Evolutionary conservation across 2,888 invertebrate species (phyloP).

Genomic region (Camponotus fellah): DNA sequence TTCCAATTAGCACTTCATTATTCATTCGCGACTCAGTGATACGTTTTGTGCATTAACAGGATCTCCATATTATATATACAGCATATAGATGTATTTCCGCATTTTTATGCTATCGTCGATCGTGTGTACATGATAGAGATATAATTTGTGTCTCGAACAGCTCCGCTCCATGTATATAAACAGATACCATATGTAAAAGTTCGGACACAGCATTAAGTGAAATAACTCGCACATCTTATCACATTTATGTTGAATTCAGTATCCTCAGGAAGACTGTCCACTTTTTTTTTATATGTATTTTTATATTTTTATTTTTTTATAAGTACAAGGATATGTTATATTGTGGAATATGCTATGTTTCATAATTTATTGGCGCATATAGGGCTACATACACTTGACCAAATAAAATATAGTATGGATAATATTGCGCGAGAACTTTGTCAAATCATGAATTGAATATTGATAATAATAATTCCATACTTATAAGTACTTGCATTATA

Average conservation of each 20-base stretch:
- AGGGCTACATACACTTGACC: neutral
- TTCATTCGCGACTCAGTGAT: slow-evolving; percentile 19
- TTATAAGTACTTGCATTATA: slow-evolving; percentile 31
- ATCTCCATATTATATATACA: slow-evolving; percentile 59
- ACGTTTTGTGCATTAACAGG: slow-evolving; percentile 55
- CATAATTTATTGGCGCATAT: neutral
- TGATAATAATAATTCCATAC: slow-evolving; percentile 23
- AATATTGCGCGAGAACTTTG: slow-evolving; percentile 2
- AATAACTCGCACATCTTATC: slow-evolving; percentile 29
- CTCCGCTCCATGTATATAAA: slow-evolving; percentile 75
- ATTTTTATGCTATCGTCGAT: slow-evolving; percentile 68
- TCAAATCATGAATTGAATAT: slow-evolving; percentile 21
- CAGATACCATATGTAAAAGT: slow-evolving; percentile 66
- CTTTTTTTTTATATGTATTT: too few species aligned
- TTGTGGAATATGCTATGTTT: neutral
- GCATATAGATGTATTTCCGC: slow-evolving; percentile 40
- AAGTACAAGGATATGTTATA: neutral
- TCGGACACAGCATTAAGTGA: slow-evolving; percentile 72
- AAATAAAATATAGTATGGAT: neutral
- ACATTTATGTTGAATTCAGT: slow-evolving; percentile 58
- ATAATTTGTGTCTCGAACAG: slow-evolving; percentile 77
- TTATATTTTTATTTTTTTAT: slow-evolving; percentile 14
- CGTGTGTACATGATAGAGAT: slow-evolving; percentile 60
- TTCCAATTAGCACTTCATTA: slow-evolving; percentile 19
- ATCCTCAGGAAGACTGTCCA: slow-evolving; percentile 58